Evolutionary conservation across 1,140 invertebrate species (phyloP), one percentile per base, ranked within the genome.

Genomic region (Homalodisca vitripennis): DNA sequence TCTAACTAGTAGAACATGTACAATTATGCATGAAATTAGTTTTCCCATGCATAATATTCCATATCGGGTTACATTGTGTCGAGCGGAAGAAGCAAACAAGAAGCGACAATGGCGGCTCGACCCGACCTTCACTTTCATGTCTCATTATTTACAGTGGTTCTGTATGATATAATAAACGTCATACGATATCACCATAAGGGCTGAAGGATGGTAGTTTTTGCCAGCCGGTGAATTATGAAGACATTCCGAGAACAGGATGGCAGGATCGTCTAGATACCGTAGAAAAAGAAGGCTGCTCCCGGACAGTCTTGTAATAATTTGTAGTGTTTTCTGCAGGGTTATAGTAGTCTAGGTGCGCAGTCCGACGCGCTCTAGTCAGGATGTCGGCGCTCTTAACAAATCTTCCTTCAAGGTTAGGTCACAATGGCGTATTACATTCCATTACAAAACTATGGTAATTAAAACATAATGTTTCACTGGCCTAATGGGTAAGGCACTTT

Each of bases 301-400:
- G 14, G 55, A 27, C 55, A 60, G 29, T 26, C 55, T 22, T 60
- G 55, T 60, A 60, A 60, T 60, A 60, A 60, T 60, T 60, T 60
- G 55, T 60, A 60, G 22, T n/a, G n/a, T n/a, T n/a, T n/a, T n/a
- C n/a, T n/a, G n/a, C n/a, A n/a, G n/a, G n/a, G n/a, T n/a, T n/a
- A n/a, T n/a, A n/a, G n/a, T n/a, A n/a, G n/a, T n/a, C n/a, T n/a
- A n/a, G n/a, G n/a, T n/a, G n/a, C n/a, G n/a, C n/a, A n/a, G n/a
- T n/a, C n/a, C n/a, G n/a, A n/a, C n/a, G n/a, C n/a, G n/a, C n/a
- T n/a, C n/a, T n/a, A n/a, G n/a, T n/a, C n/a, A n/a, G n/a, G n/a
- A n/a, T n/a, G n/a, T n/a, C n/a, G n/a, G n/a, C n/a, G n/a, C n/a
- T n/a, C n/a, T n/a, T n/a, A n/a, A n/a, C n/a, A n/a, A n/a, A n/a